Conservation (phyloP, 2,888 invertebrate genomes). For the Gari tellinella region DNA sequence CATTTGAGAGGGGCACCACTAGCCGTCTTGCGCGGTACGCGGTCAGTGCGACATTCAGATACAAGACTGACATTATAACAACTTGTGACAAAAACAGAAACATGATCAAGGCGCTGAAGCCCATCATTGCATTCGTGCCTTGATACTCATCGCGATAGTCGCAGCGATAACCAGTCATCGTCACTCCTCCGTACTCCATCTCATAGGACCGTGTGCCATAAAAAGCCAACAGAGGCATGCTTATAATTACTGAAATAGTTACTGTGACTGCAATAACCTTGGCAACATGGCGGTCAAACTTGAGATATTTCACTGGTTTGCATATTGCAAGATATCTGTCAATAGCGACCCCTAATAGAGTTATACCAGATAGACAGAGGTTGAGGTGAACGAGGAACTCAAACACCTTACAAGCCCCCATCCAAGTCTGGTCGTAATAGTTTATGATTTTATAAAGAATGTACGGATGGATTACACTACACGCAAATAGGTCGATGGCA, state of each 20-base stretch:
- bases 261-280: constrained; percentile 26
- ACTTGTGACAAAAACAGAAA: constrained; percentile 30
- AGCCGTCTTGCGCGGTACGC: constrained; percentile 38
- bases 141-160: constrained; percentile 46
- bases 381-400: constrained; percentile 62
- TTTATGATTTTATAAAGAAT: constrained; percentile 58
- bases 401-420: constrained; percentile 55
- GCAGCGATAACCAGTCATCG: constrained; percentile 35
- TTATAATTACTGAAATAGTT: constrained; percentile 22
- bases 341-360: constrained; percentile 56
- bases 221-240: constrained; percentile 61
- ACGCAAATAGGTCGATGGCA: constrained; percentile 58
- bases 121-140: constrained; percentile 12
- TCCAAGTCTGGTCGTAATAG: constrained; percentile 56
- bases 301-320: constrained; percentile 54
- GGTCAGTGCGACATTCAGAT: constrained; percentile 50
- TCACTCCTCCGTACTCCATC: neutral
- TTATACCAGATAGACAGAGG: constrained; percentile 40
- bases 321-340: constrained; percentile 66
- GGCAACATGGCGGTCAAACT: constrained; percentile 33
- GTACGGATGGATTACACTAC: constrained; percentile 63
- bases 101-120: constrained; percentile 40
- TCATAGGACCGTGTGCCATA: constrained; percentile 45
- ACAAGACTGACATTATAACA: constrained; percentile 41
- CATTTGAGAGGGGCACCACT: constrained; percentile 36